phyloP scores from a whole-genome alignment of 2,888 invertebrate genomes.

The Falcaria lacertinaria region DNA sequence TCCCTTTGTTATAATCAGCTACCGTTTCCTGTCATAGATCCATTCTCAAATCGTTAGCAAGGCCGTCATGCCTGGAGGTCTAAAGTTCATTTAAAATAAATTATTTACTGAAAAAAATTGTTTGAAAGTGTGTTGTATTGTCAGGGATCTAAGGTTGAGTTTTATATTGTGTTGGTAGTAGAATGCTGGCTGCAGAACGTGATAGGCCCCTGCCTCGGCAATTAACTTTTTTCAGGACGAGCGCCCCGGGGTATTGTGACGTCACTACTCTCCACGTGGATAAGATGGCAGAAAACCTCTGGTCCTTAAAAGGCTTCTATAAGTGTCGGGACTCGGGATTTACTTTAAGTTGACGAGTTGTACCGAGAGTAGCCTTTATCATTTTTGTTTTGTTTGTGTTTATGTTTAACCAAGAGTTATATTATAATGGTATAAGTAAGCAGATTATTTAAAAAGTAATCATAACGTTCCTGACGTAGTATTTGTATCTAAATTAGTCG shows the following conservation, averaged over 20 bases:
- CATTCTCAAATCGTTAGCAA: slow-evolving; percentile 26
- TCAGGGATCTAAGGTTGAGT: slow-evolving; percentile 26
- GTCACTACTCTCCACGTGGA: slow-evolving; percentile 46
- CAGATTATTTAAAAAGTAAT: no score
- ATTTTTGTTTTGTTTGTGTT: slow-evolving; percentile 11
- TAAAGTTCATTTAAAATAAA: slow-evolving; percentile 32
- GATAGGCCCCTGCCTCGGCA: slow-evolving; percentile 44
- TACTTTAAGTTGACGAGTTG: slow-evolving; percentile 23
- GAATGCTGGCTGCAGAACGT: slow-evolving; percentile 45
- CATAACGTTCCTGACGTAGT: no score
- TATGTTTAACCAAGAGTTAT: not conserved
- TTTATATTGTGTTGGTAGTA: slow-evolving; percentile 14
- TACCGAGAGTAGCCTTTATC: not conserved
- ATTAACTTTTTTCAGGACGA: slow-evolving; percentile 69
- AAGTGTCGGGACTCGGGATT: slow-evolving; percentile 42
- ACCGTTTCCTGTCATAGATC: slow-evolving; percentile 10
- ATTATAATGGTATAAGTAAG: no score
- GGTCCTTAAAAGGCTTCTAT: slow-evolving; percentile 51
- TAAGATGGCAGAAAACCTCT: slow-evolving; percentile 47
- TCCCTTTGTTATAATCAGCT: not conserved
- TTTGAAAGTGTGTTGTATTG: slow-evolving; percentile 19
- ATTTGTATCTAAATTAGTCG: no score
- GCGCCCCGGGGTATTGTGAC: slow-evolving; percentile 57
- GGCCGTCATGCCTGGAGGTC: slow-evolving; percentile 29
- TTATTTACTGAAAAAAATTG: slow-evolving; percentile 14